phyloP scores from a whole-genome alignment of 2,888 invertebrate genomes.

The Salpingus planirostris region DNA sequence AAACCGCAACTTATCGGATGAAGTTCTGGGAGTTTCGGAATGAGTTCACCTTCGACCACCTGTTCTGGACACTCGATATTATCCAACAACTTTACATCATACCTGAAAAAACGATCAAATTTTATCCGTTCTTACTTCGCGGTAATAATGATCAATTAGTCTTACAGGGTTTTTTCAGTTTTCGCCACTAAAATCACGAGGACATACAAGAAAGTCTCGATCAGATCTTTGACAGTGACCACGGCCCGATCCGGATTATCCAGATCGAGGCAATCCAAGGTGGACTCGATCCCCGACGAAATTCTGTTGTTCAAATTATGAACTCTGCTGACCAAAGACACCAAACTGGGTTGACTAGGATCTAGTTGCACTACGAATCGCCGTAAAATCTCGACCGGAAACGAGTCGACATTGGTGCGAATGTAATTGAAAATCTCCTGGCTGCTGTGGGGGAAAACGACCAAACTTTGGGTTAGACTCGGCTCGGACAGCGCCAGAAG shows the following conservation, averaged over 20 bases:
- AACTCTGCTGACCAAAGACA: conserved; percentile 32
- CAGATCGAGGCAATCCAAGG: conserved; percentile 43
- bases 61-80: conserved; percentile 23
- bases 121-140: too few species aligned
- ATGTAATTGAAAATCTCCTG: conserved; percentile 34
- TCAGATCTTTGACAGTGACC: conserved; percentile 39
- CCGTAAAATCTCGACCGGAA: conserved; percentile 34
- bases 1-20: conserved; percentile 50
- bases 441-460: conserved; percentile 32
- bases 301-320: conserved; percentile 32
- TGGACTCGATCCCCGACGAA: conserved; percentile 44
- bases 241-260: conserved; percentile 28
- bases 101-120: conserved; percentile 31
- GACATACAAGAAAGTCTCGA: conserved; percentile 46
- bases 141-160: background rate
- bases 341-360: conserved; percentile 52
- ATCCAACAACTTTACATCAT: conserved; percentile 31
- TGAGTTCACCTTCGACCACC: conserved; percentile 16
- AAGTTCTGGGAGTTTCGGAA: conserved; percentile 38
- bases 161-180: background rate
- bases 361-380: conserved; percentile 50
- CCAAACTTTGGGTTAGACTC: conserved; percentile 34
- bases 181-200: conserved; percentile 38
- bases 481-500: conserved; percentile 37
- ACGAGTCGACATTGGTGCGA: conserved; percentile 28